These are phyloP conservation scores for Chaetura pelagica DNA, from an alignment of 2,113 vertebrate genomes.

Conservation along the genomic window DNA sequence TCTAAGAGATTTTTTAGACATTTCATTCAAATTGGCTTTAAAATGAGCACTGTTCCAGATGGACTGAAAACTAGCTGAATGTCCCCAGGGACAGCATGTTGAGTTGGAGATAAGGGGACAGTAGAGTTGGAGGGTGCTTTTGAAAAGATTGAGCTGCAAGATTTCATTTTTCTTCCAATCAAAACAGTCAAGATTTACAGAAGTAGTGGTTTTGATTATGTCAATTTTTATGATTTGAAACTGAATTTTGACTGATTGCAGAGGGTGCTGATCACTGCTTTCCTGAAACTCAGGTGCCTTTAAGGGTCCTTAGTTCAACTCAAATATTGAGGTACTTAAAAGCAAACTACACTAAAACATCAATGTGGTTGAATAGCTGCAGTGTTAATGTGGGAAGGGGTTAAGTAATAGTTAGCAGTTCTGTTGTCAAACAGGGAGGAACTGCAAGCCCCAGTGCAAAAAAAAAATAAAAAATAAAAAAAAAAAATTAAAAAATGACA, in stretches of 20 bases:
- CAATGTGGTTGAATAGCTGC: background rate
- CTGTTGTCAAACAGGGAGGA: background rate
- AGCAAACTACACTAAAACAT: background rate
- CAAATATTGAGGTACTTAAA: background rate
- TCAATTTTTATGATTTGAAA: background rate
- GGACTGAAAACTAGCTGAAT: background rate
- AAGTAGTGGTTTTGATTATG: background rate
- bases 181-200: background rate
- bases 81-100: background rate
- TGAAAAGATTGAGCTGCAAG: background rate
- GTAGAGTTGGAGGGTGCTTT: background rate
- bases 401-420: slow-evolving; percentile 36
- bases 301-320: background rate
- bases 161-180: background rate
- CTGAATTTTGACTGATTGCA: background rate
- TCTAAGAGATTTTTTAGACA: background rate
- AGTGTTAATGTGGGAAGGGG: background rate
- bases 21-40: slow-evolving; percentile 9
- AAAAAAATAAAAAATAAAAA: no score
- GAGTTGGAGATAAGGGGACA: background rate
- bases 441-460: background rate
- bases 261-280: background rate
- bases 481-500: slow-evolving; percentile 8
- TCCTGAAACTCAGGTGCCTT: background rate
- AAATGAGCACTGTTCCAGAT: background rate